These are phyloP conservation scores for Eugnorisma glareosa DNA, from an alignment of 2,888 invertebrate genomes.

Conservation along the genomic window DNA sequence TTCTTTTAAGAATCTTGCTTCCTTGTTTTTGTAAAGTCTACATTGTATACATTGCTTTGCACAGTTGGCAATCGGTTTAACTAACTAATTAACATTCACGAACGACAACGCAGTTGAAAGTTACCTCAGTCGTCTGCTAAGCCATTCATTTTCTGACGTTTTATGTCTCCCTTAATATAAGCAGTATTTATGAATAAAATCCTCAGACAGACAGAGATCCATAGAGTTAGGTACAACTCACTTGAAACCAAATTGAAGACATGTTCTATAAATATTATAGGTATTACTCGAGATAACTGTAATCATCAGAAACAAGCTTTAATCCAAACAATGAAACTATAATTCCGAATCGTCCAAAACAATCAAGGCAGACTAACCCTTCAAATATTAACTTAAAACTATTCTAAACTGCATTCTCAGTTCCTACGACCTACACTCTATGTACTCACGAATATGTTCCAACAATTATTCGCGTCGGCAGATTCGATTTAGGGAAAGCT, in stretches of 20 bases:
- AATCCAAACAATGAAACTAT: neutral
- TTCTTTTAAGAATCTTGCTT: neutral
- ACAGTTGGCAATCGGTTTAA: neutral
- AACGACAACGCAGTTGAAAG: neutral
- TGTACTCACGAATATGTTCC: conserved; percentile 41
- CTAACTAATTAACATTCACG: neutral
- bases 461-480: conserved; percentile 70
- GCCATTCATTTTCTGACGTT: neutral
- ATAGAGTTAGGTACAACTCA: neutral
- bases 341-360: neutral
- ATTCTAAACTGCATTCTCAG: conserved; percentile 47
- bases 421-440: conserved; percentile 16
- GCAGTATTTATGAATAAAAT: neutral
- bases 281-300: neutral
- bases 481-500: conserved; percentile 69
- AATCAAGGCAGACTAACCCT: neutral
- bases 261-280: neutral
- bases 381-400: conserved; percentile 20
- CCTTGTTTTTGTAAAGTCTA: neutral
- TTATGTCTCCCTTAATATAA: neutral
- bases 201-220: neutral
- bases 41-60: neutral
- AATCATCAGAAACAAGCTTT: neutral
- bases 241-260: neutral
- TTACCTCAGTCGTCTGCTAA: neutral